Evolutionary conservation across 2,113 vertebrate species (phyloP).

Genomic region (Clupea harengus): DNA sequence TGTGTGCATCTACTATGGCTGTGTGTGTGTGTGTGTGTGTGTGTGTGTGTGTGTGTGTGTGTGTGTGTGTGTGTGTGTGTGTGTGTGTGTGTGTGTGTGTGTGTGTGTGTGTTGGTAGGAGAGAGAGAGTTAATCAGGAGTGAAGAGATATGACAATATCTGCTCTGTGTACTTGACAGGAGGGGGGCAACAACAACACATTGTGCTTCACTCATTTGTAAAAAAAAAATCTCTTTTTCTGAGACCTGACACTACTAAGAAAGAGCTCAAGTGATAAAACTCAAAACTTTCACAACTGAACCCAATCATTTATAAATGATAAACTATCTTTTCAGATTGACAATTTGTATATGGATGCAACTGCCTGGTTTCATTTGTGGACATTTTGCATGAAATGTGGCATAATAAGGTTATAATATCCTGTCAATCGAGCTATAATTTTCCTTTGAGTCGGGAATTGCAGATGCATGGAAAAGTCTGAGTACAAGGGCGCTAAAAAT

Average conservation of each 20-base stretch:
- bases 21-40: constrained; percentile 63
- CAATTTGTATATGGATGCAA: too few relatives aligned
- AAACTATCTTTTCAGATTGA: too few relatives aligned
- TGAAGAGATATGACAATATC: background rate
- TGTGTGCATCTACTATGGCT: constrained; percentile 63
- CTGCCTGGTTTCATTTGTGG: too few relatives aligned
- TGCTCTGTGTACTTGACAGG: background rate
- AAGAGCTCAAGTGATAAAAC: background rate
- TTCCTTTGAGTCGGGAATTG: too few relatives aligned
- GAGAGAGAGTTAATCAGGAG: background rate
- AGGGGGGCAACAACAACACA: background rate
- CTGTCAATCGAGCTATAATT: background rate
- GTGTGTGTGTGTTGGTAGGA: background rate
- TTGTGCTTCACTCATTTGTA: too few relatives aligned
- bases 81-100: constrained; percentile 17
- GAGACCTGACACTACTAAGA: background rate
- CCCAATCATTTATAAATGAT: too few relatives aligned
- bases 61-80: constrained; percentile 41
- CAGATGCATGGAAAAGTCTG: background rate
- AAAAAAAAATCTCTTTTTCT: background rate
- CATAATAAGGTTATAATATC: background rate
- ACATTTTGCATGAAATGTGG: background rate
- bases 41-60: constrained; percentile 41
- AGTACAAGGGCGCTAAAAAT: too few relatives aligned
- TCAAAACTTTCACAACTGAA: background rate